Evolutionary conservation across 2,888 invertebrate species (phyloP).

Genomic region (Polydrusus pterygomalis): DNA sequence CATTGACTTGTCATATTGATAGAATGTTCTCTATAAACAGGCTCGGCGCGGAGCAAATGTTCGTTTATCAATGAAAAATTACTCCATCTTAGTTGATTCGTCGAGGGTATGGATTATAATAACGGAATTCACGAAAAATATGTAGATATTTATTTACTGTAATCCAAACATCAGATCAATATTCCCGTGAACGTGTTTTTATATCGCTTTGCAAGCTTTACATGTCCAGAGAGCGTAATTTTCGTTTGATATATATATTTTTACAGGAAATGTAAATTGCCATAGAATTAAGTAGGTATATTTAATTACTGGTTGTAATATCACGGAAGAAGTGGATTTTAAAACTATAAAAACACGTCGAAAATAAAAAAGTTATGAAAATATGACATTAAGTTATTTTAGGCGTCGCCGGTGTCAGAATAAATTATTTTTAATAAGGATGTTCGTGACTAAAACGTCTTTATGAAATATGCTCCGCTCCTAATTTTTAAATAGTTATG

Average conservation of each 20-base stretch:
- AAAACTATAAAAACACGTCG: slow-evolving; percentile 11
- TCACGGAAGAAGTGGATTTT: slow-evolving; percentile 22
- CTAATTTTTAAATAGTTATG: slow-evolving; percentile 25
- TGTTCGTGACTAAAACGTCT: slow-evolving; percentile 24
- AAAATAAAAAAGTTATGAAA: slow-evolving; percentile 30
- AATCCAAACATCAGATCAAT: background rate
- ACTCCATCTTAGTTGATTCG: too few relatives aligned
- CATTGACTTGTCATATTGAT: too few relatives aligned
- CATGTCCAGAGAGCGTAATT: slow-evolving; percentile 14
- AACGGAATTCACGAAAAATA: background rate
- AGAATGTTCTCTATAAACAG: too few relatives aligned
- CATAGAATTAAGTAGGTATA: slow-evolving; percentile 1
- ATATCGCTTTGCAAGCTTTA: background rate
- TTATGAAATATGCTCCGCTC: slow-evolving; percentile 24
- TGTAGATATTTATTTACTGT: slow-evolving; percentile 3
- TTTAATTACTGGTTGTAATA: slow-evolving; percentile 25
- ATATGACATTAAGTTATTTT: slow-evolving; percentile 29
- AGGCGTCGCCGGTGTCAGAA: slow-evolving; percentile 20
- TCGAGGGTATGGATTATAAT: too few relatives aligned
- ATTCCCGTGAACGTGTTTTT: slow-evolving; percentile 1
- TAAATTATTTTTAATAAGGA: slow-evolving; percentile 33
- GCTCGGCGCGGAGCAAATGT: too few relatives aligned
- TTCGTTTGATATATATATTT: slow-evolving; percentile 13
- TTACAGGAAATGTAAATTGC: slow-evolving; percentile 16
- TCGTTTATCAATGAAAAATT: too few relatives aligned